Percentiles rank a stretch among this genome's conserved stretches.
Conservation (phyloP, 2,888 invertebrate genomes). For the Rotaria magnacalcarata region DNA sequence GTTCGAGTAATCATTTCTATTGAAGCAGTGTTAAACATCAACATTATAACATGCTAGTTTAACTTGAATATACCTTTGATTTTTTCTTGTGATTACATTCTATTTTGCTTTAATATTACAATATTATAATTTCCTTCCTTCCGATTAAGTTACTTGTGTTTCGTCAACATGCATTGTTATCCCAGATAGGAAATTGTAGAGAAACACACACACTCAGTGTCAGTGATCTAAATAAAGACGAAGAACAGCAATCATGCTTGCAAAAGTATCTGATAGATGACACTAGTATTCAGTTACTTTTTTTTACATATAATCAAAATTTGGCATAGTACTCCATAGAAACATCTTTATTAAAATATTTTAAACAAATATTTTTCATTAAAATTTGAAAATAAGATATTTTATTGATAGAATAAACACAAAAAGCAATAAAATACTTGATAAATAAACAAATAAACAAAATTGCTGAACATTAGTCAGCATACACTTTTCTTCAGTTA, state of each 20-base stretch:
- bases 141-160: neutral
- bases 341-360: neutral
- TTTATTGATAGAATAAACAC: neutral
- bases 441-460: neutral
- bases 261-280: neutral
- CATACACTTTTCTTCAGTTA: neutral
- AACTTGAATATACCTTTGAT: neutral
- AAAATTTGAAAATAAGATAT: neutral
- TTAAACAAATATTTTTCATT: neutral
- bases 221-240: too few species aligned
- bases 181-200: neutral
- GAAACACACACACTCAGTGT: neutral
- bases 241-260: too few species aligned
- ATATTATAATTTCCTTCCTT: conserved; percentile 1
- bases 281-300: neutral
- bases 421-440: neutral
- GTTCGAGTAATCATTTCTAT: neutral
- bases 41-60: neutral
- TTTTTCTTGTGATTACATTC: neutral
- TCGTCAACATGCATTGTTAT: neutral
- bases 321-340: neutral
- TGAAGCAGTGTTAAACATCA: neutral
- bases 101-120: neutral
- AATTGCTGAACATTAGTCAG: neutral
- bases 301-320: neutral